Base-by-base conservation (phyloP, 2,797 vertebrate genomes). In the Buphagus erythrorhynchus region DNA sequence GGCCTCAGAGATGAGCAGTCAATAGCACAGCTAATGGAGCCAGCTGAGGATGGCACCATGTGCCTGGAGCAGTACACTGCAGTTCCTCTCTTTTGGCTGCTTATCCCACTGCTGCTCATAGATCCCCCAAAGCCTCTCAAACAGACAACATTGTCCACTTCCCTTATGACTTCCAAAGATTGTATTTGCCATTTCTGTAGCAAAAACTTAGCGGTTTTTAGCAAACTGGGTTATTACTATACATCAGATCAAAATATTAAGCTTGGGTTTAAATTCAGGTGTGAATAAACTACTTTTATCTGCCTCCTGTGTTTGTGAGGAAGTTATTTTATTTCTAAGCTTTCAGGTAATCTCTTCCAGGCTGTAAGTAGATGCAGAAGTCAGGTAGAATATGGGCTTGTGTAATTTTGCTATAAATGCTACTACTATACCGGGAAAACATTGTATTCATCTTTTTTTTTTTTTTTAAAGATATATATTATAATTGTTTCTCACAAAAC, bases 381-480 rank as follows among this genome's bases (percentile, higher is more conserved):
- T 33, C 5, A n/a, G 65, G 16, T 49, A 92, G 92, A 86, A 33
- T 42, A 33, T 11, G 36, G 13, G 5, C 5, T 69, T 51, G 1
- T 40, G 13, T 78, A 51, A 21, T 57, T 90, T 9, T 45, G 11
- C 20, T 67, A 4, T 24, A 88, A 79, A 55, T 15, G 6, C 21
- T 75, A 48, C 35, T 48, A 31, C 8, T 49, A 42, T 9, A 25
- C 5, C 21, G 7, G 11, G 10, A 66, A 67, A 90, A 5, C 5
- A 22, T 43, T 0, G 1, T 42, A 59, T 67, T 77, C 0, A 11
- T 46, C 12, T 59, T 16, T 48, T 54, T 58, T 28, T 36, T 29
- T 74, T 55, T 33, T 0, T 13, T n/a, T 75, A 20, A 26, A 16
- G 2, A 33, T 9, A 51, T 3, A 6, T 2, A 24, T 7, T 76